Conservation (phyloP, 53 echinoderm and acorn worm species). For the Astropecten irregularis region DNA sequence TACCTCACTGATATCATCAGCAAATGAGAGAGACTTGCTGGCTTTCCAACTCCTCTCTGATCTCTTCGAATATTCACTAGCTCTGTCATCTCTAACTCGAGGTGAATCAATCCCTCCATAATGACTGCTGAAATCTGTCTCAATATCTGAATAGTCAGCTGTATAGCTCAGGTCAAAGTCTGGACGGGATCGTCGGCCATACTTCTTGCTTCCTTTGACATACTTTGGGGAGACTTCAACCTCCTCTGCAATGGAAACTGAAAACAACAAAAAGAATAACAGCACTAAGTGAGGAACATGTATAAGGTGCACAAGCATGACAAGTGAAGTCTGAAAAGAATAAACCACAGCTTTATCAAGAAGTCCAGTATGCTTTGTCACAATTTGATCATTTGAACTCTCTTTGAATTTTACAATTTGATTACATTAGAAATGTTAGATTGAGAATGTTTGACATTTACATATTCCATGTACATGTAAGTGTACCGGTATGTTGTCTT, state of each 20-base stretch:
- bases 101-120: slow-evolving; percentile 1
- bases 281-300: no score
- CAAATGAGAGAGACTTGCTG: slow-evolving; percentile 51
- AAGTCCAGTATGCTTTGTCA: no score
- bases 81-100: not conserved
- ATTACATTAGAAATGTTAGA: no score
- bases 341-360: no score
- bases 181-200: slow-evolving; percentile 84
- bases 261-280: slow-evolving; percentile 1
- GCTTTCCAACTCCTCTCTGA: slow-evolving; percentile 12
- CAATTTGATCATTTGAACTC: no score
- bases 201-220: slow-evolving; percentile 73
- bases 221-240: slow-evolving; percentile 87
- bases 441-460: no score
- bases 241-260: slow-evolving; percentile 56
- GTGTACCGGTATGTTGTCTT: no score
- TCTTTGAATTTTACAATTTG: no score
- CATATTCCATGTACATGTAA: no score
- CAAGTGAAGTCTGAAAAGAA: no score
- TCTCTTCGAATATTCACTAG: not conserved
- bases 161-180: slow-evolving; percentile 68
- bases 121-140: slow-evolving; percentile 62
- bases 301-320: no score
- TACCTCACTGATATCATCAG: slow-evolving; percentile 68
- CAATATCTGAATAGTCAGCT: slow-evolving; percentile 72